Percentiles rank a stretch among this genome's conserved stretches.
phyloP scores from a whole-genome alignment of 1,140 invertebrate genomes.

The Drosophila nigrodunni region DNA sequence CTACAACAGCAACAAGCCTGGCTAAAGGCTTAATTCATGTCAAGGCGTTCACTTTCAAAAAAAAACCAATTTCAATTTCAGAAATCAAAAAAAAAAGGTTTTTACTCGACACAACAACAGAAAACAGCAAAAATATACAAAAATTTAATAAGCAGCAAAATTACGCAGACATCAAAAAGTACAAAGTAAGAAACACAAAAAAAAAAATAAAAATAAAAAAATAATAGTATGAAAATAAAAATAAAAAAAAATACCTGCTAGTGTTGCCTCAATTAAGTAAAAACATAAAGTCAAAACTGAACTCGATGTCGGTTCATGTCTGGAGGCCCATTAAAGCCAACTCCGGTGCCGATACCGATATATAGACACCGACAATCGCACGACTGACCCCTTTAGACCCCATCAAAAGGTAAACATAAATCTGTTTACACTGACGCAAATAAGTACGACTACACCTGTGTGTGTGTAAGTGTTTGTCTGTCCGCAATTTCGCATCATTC shows the following conservation, averaged over 20 bases:
- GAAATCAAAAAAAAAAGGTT: slow-evolving; percentile 54
- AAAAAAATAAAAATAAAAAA: slow-evolving; percentile 18
- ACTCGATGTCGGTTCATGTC: slow-evolving; percentile 41
- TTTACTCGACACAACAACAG: slow-evolving; percentile 18
- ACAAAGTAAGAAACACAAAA: slow-evolving; percentile 15
- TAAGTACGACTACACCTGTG: slow-evolving; percentile 10
- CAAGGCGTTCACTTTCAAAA: slow-evolving; percentile 80
- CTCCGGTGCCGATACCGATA: slow-evolving; percentile 29
- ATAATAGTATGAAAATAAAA: slow-evolving; percentile 12
- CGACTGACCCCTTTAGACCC: slow-evolving; percentile 20
- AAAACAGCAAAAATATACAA: slow-evolving; percentile 9
- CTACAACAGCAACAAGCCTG: slow-evolving; percentile 8
- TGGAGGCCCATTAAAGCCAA: slow-evolving; percentile 41
- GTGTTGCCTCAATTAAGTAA: slow-evolving; percentile 47
- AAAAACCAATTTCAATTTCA: slow-evolving; percentile 49
- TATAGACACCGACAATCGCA: slow-evolving; percentile 1
- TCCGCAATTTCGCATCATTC: slow-evolving; percentile 22
- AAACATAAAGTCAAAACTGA: slow-evolving; percentile 53
- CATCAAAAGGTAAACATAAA: slow-evolving; percentile 39
- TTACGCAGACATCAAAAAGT: slow-evolving; percentile 43
- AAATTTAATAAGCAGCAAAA: slow-evolving; percentile 49
- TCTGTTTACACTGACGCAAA: slow-evolving; percentile 35
- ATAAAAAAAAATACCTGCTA: slow-evolving; percentile 43
- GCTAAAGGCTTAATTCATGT: slow-evolving; percentile 59
- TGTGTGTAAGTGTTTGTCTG: slow-evolving; percentile 1